Percentiles rank a stretch among this genome's conserved stretches.
Evolutionary conservation across 2,113 vertebrate species (phyloP).

Genomic region (Megaptera novaeangliae): DNA sequence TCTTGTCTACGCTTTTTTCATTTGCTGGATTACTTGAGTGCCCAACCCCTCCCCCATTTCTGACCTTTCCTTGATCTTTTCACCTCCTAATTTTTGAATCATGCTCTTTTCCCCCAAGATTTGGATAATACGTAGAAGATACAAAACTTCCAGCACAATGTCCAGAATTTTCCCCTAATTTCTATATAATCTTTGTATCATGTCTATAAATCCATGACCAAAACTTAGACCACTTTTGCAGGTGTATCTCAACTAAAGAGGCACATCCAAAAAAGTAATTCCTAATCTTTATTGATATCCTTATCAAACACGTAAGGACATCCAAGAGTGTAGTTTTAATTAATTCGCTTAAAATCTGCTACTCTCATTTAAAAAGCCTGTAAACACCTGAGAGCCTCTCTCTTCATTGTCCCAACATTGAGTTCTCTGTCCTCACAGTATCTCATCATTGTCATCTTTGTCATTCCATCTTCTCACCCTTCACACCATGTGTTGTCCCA

Average conservation of each 20-base stretch:
- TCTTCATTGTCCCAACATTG: neutral
- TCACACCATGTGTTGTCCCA: neutral
- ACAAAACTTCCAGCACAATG: neutral
- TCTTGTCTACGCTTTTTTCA: neutral
- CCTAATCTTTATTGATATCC: neutral
- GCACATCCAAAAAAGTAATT: neutral
- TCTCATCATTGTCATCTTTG: neutral
- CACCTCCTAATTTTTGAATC: neutral
- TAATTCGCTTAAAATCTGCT: neutral
- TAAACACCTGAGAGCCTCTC: neutral
- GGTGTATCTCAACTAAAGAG: neutral
- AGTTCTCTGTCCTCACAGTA: neutral
- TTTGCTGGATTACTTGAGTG: neutral
- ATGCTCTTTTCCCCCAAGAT: neutral
- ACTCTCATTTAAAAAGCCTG: neutral
- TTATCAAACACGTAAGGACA: neutral
- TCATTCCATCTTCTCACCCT: neutral
- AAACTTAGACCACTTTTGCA: neutral
- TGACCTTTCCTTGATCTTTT: conserved; percentile 29
- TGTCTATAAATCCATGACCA: neutral
- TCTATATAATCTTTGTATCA: neutral
- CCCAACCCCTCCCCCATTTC: neutral
- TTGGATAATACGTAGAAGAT: neutral
- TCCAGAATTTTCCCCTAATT: neutral
- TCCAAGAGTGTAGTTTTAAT: neutral